Percentiles rank a stretch among this genome's conserved stretches.
Conservation (phyloP, 2,113 vertebrate genomes). For the Myodes glareolus region DNA sequence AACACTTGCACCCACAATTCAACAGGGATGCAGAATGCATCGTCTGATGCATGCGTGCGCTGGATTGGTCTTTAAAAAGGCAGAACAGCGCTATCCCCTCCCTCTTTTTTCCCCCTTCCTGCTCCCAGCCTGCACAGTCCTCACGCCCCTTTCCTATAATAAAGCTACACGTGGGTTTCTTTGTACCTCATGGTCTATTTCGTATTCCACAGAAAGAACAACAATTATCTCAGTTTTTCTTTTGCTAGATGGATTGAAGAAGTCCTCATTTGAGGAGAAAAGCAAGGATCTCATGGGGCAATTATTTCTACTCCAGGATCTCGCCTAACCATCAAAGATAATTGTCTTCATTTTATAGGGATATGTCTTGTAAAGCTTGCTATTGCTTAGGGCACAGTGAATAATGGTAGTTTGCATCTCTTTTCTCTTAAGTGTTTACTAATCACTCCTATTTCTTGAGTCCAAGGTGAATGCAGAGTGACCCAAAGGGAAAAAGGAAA, state of each 20-base stretch:
- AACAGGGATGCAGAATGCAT: no score
- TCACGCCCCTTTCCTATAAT: no score
- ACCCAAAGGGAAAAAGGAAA: not conserved
- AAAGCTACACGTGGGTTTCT: no score
- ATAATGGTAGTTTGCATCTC: not conserved
- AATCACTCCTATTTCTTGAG: not conserved
- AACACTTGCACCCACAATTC: no score
- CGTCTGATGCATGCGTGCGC: no score
- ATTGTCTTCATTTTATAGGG: not conserved
- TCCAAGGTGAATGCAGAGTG: not conserved
- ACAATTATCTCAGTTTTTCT: not conserved
- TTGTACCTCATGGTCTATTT: no score
- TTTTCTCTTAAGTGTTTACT: not conserved
- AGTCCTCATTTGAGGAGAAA: not conserved
- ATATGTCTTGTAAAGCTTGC: not conserved
- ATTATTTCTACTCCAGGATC: not conserved
- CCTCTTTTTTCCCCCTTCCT: no score
- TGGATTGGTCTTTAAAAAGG: no score
- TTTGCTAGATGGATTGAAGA: not conserved
- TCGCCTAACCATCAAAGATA: not conserved
- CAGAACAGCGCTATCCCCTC: no score
- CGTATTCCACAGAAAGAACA: no score
- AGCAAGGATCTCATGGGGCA: not conserved
- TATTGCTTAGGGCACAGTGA: not conserved
- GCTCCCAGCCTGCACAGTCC: no score